phyloP scores from a whole-genome alignment of 2,797 vertebrate genomes.

The Apogon talboti region DNA sequence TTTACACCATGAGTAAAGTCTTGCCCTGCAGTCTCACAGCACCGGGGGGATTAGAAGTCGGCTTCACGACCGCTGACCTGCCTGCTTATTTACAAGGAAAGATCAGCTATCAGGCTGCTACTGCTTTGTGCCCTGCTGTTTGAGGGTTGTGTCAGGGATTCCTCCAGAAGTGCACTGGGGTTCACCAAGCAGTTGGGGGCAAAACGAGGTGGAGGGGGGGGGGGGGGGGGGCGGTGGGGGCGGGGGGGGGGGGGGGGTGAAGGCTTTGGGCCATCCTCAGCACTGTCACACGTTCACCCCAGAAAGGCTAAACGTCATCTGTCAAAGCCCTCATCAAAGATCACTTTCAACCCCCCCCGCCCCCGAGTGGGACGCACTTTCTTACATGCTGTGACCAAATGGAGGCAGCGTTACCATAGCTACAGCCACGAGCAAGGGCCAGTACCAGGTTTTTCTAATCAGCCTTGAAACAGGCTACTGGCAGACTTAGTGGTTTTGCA shows the following conservation, averaged over 20 bases:
- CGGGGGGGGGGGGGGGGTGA: constrained; percentile 18
- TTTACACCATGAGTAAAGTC: constrained; percentile 58
- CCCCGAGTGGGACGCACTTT: constrained; percentile 57
- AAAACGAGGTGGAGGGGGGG: constrained; percentile 34
- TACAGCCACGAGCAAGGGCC: constrained; percentile 41
- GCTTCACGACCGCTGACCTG: constrained; percentile 74
- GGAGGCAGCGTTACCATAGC: constrained; percentile 67
- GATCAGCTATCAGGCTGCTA: constrained; percentile 76
- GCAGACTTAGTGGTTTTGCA: constrained; percentile 58
- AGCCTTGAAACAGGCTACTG: constrained; percentile 58
- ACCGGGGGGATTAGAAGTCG: constrained; percentile 61
- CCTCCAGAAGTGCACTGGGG: constrained; percentile 79
- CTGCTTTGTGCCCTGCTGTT: constrained; percentile 85
- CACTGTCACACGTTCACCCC: constrained; percentile 37
- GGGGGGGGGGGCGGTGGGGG: constrained; percentile 48
- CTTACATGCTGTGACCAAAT: constrained; percentile 76
- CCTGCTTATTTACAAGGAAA: constrained; percentile 79
- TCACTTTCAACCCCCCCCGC: constrained; percentile 62
- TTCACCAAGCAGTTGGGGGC: constrained; percentile 81
- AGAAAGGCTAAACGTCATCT: constrained; percentile 72
- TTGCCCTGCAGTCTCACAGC: constrained; percentile 47
- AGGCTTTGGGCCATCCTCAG: constrained; percentile 58
- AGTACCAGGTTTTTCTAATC: constrained; percentile 76
- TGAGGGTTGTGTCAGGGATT: constrained; percentile 82
- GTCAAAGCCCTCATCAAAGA: constrained; percentile 78